Percentiles rank a stretch among this genome's conserved stretches.
These are phyloP conservation scores for Parotia lawesii DNA, from an alignment of 2,113 vertebrate species.

Conservation along the genomic window DNA sequence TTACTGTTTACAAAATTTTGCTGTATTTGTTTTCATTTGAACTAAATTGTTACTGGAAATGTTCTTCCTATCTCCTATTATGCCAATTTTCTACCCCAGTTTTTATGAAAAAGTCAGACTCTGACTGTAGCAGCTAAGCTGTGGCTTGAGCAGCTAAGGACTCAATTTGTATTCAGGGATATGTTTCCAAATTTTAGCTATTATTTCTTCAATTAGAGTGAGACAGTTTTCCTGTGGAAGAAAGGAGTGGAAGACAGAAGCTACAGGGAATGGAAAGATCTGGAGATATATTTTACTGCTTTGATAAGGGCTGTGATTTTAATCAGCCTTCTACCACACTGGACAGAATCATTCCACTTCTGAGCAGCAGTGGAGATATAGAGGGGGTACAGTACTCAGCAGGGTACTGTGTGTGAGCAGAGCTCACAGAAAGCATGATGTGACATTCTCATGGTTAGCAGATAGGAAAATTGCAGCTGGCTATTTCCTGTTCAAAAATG, in stretches of 20 bases:
- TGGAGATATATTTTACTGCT: neutral
- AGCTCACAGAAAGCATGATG: neutral
- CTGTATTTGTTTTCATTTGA: constrained; percentile 33
- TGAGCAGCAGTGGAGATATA: neutral
- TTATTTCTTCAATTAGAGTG: constrained; percentile 6
- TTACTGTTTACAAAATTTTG: neutral
- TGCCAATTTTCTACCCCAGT: neutral
- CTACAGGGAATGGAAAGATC: neutral
- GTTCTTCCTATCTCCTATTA: neutral
- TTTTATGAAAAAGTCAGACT: neutral
- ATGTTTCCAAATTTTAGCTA: constrained; percentile 6
- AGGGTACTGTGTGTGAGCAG: neutral
- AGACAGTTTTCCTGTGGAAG: neutral
- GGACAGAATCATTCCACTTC: neutral
- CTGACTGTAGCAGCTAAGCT: neutral
- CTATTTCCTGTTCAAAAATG: neutral
- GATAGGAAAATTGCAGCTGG: neutral
- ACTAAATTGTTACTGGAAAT: neutral
- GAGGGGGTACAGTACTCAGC: neutral
- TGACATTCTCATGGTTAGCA: neutral
- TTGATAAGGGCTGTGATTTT: constrained; percentile 21
- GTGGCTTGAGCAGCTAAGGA: neutral
- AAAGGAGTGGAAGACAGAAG: neutral
- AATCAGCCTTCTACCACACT: neutral
- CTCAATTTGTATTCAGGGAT: neutral